Base-by-base conservation (phyloP, 2,888 invertebrate genomes). In the Dione vanillae region DNA sequence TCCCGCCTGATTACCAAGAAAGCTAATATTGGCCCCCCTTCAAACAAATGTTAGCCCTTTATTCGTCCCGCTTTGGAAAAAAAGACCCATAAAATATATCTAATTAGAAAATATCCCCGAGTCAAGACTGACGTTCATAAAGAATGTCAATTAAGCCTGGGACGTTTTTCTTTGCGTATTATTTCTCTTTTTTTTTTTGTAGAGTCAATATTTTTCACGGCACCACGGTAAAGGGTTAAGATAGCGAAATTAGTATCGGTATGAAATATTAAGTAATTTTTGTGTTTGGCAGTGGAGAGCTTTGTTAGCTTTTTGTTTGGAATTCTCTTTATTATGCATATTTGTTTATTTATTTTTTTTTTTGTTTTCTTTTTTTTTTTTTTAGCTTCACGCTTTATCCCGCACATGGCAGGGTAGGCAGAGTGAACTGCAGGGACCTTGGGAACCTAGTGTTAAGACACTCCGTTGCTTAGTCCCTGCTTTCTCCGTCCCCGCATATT, bases 101-200 rank as follows among this genome's bases (percentile, higher is more conserved):
- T 94, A 94, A 94, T 94, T 94, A 94, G 93, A 94, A 94, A 94
- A 94, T 93, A 93, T 93, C 91, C 93, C 87, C 88, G 87, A 89
- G 87, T 90, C 88, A 90, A 92, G 92, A 87, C 92, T 92, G 92
- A 91, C 93, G 92, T 85, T 89, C 92, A 92, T 94, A 94, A 94
- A 94, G 94, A 94, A 94, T 93, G 94, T 92, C 94, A 94, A 94
- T 94, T 94, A 94, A 87, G 88, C 76, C 75, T 80, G 86, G 87
- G 90, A 88, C 89, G 86, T 85, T 89, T 91, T 89, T 86, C 85
- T 87, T 61, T 66, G 71, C 66, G 67, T 73, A 79, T 79, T 80
- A 80, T 81, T 80, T 78, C 72, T 37, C 35, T 56, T 56, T 56
- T 54, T 52, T 54, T 56, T 40, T 10, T 37, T 54, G 8, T 56